These are phyloP conservation scores for Aphis gossypii DNA, from an alignment of 1,140 invertebrate species.

Conservation along the genomic window DNA sequence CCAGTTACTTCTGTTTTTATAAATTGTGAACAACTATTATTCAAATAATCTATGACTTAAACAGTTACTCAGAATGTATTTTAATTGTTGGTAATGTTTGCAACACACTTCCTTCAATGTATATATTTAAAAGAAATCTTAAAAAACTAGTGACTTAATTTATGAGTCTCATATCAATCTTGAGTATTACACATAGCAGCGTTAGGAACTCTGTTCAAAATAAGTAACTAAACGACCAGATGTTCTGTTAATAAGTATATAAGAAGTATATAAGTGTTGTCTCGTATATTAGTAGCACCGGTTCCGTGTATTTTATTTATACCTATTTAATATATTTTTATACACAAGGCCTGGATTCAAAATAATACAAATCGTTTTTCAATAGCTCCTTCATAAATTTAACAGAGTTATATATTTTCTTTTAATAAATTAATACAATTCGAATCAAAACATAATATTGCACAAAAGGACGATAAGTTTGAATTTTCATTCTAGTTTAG, in stretches of 20 bases:
- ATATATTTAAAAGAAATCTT: neutral
- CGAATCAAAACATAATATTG: neutral
- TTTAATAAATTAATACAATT: neutral
- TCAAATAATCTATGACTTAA: neutral
- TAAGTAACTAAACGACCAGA: neutral
- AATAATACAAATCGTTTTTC: neutral
- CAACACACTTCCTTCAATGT: neutral
- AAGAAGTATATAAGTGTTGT: neutral
- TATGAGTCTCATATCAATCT: neutral
- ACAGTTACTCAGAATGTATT: neutral
- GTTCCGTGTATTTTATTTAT: neutral
- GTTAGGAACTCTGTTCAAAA: neutral
- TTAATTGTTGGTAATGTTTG: neutral
- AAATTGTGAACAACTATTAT: too few species aligned
- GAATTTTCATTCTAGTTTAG: neutral
- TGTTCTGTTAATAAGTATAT: neutral
- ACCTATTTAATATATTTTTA: neutral
- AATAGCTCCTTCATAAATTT: neutral
- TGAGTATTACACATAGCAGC: neutral
- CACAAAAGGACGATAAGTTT: neutral
- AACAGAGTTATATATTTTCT: neutral
- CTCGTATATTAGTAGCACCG: neutral
- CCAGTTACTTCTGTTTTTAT: neutral
- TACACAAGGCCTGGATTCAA: neutral
- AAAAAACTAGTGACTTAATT: neutral